A percentile compares a stretch with the other conserved stretches of the same genome.
Conservation (phyloP, 2,888 invertebrate genomes). For the Fissipunctia ypsillon region DNA sequence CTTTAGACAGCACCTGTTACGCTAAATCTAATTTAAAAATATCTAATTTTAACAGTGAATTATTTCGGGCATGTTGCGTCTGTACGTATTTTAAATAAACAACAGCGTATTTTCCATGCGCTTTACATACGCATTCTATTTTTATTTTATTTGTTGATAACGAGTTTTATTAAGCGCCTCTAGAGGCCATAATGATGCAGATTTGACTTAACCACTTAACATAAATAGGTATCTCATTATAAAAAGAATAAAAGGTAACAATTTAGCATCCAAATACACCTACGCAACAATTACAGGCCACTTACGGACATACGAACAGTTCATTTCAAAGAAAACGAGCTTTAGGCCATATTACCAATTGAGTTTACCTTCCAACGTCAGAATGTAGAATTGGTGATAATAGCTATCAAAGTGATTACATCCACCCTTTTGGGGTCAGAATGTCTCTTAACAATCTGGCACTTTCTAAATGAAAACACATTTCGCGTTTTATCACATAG, state of each 20-base stretch:
- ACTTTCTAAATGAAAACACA: constrained; percentile 44
- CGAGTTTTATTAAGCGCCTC: constrained; percentile 27
- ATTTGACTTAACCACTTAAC: constrained; percentile 46
- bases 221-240: constrained; percentile 59
- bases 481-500: constrained; percentile 25
- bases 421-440: constrained; percentile 37
- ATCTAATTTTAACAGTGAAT: constrained; percentile 34
- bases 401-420: constrained; percentile 49
- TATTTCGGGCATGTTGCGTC: constrained; percentile 34
- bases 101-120: constrained; percentile 31
- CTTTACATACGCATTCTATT: constrained; percentile 30
- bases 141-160: constrained; percentile 35
- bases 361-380: constrained; percentile 49
- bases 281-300: constrained; percentile 72
- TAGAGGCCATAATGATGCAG: constrained; percentile 36
- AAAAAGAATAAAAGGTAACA: constrained; percentile 62
- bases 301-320: constrained; percentile 73
- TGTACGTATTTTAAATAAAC: constrained; percentile 29
- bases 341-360: constrained; percentile 60
- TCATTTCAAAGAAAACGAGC: constrained; percentile 68
- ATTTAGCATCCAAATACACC: constrained; percentile 68
- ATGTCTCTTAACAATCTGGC: constrained; percentile 30
- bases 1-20: no score
- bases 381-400: constrained; percentile 55
- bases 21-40: constrained; percentile 4